Evolutionary conservation across 2,797 vertebrate species (phyloP), one percentile per base, ranked within the genome.

Genomic region (Rhinatrema bivittatum): DNA sequence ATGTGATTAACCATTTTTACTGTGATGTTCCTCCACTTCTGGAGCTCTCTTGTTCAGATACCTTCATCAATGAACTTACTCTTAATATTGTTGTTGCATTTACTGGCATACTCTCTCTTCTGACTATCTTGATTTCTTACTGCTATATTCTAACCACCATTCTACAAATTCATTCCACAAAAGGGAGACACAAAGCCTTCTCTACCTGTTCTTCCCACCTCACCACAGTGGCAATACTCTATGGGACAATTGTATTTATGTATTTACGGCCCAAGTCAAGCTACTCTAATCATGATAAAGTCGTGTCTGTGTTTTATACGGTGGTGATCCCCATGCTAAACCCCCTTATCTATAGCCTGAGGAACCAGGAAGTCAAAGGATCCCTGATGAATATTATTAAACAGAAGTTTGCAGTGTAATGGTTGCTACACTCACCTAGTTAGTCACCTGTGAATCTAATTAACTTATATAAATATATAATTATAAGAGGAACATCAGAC

Each of bases 31-130:
- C 45, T 16, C 45, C 45, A 13, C 37, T 48, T 15, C 7, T 48
- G 11, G 48, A 48, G 45, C 27, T 48, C 2, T 48, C 45, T 7
- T 48, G 45, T 15, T 28, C 15, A 9, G 26, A 39, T 20, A 48
- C 45, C 4, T 31, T 37, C 7, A 33, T 31, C 19, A 48, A 48
- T 41, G 45, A 48, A 24, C 18, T 41, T 25, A 21, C 48, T 16
- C 48, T 48, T 45, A 40, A 48, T 22, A 48, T 48, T 16, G 48
- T 48, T 41, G 45, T 45, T 28, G 45, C 45, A 11, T 33, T 48
- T 25, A 26, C 45, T 20, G 45, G 48, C 48, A 36, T 39, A 16
- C 36, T 32, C 13, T 48, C 45, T 4, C 18, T 48, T 4, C 29
- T 26, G 19, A 31, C 37, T 9, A 48, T 48, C 20, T 17, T 41